Percentiles rank a stretch among this genome's conserved stretches.
These are phyloP conservation scores for Rhopalosiphum nymphaeae DNA, from an alignment of 2,888 invertebrate genomes.

Conservation along the genomic window DNA sequence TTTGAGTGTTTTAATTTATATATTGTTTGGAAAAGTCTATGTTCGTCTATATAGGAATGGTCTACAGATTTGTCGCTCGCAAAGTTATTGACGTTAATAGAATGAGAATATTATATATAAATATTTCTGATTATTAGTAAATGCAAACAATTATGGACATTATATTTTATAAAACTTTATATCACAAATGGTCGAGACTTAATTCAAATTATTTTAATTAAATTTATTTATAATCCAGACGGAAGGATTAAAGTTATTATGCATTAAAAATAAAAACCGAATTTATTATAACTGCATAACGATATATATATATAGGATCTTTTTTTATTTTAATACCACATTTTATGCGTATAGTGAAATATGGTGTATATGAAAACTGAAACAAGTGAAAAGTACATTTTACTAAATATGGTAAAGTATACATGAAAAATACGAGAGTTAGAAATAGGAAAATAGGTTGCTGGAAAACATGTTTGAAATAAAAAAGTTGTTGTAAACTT, in stretches of 20 bases:
- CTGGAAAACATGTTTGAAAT: neutral
- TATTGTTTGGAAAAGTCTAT: neutral
- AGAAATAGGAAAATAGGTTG: neutral
- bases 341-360: neutral
- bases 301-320: neutral
- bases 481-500: constrained; percentile 1
- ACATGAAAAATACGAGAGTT: neutral
- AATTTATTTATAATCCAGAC: constrained; percentile 49
- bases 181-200: neutral
- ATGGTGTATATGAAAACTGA: constrained; percentile 27
- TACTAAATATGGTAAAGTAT: neutral
- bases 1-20: neutral
- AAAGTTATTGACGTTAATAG: neutral
- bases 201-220: constrained; percentile 51
- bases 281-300: constrained; percentile 34
- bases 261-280: constrained; percentile 17
- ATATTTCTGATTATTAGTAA: neutral
- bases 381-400: constrained; percentile 27
- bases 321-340: constrained; percentile 24
- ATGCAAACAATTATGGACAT: constrained; percentile 27
- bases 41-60: neutral
- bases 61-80: neutral
- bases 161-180: neutral
- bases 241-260: constrained; percentile 34
- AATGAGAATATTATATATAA: neutral